These are phyloP conservation scores for Sesia bembeciformis DNA, from an alignment of 2,888 invertebrate species.

Conservation along the genomic window DNA sequence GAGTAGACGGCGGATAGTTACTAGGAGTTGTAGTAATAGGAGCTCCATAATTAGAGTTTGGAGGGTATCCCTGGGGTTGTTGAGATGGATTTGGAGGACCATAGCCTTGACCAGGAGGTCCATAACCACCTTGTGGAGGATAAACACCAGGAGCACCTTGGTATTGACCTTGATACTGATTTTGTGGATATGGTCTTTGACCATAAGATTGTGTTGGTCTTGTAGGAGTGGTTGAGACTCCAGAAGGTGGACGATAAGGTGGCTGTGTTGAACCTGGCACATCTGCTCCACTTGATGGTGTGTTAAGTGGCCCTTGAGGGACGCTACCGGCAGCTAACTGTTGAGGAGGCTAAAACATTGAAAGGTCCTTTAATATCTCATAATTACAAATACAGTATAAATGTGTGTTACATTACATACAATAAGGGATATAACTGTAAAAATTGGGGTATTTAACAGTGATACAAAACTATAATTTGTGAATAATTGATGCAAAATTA, in stretches of 20 bases:
- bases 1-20: conserved; percentile 72
- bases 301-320: conserved; percentile 51
- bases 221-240: conserved; percentile 69
- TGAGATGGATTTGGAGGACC: conserved; percentile 76
- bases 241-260: conserved; percentile 63
- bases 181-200: conserved; percentile 80
- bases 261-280: conserved; percentile 57
- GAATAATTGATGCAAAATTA: background rate
- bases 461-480: background rate
- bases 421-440: background rate
- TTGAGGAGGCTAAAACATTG: conserved; percentile 70
- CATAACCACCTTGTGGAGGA: conserved; percentile 80
- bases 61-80: conserved; percentile 80
- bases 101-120: conserved; percentile 78
- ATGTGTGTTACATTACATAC: background rate
- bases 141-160: conserved; percentile 73
- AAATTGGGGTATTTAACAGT: background rate
- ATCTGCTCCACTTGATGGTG: conserved; percentile 50
- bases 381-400: background rate
- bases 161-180: conserved; percentile 77
- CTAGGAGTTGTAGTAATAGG: conserved; percentile 74
- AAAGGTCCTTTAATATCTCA: conserved; percentile 16
- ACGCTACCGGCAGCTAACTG: conserved; percentile 70
- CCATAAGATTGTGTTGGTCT: conserved; percentile 80
- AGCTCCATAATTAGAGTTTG: conserved; percentile 77